These are phyloP conservation scores for Petrosia ficiformis DNA, from an alignment of 37 sponge, comb jelly and placozoan genomes.

Conservation along the genomic window DNA sequence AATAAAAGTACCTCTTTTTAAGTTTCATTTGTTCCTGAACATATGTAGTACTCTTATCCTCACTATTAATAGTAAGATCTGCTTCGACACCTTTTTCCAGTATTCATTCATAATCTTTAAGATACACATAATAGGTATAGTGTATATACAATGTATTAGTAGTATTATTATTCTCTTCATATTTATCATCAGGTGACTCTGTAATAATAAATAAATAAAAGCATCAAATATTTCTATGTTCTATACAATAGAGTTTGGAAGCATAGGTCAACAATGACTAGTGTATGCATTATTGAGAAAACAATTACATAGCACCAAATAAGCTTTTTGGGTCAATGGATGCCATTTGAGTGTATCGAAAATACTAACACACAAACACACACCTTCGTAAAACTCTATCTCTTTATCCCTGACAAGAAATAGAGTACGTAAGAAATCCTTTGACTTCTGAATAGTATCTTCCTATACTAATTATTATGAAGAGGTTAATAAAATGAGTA, in stretches of 20 bases:
- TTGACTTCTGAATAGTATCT: slow-evolving; percentile 60
- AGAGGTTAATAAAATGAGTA: no score
- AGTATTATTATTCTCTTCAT: neutral
- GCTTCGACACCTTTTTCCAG: slow-evolving; percentile 74
- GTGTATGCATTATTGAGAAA: no score
- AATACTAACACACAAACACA: neutral
- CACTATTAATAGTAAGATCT: slow-evolving; percentile 45
- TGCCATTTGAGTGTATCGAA: no score
- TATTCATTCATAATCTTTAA: slow-evolving; percentile 92
- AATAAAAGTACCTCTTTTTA: slow-evolving; percentile 55
- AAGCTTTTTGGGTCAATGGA: no score
- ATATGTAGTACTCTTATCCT: neutral
- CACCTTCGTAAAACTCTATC: slow-evolving; percentile 14
- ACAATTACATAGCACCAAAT: no score
- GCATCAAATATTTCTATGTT: neutral
- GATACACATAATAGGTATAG: slow-evolving; percentile 74
- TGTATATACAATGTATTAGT: neutral
- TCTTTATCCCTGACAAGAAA: slow-evolving; percentile 69
- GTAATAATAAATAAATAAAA: neutral
- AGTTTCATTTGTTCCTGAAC: slow-evolving; percentile 69
- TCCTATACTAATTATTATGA: no score
- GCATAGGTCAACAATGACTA: neutral
- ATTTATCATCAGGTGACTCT: neutral
- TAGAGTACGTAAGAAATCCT: slow-evolving; percentile 81
- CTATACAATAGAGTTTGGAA: neutral